Evolutionary conservation across 2,113 vertebrate genomes (phyloP).

Genomic region (Corythornis vintsioides): DNA sequence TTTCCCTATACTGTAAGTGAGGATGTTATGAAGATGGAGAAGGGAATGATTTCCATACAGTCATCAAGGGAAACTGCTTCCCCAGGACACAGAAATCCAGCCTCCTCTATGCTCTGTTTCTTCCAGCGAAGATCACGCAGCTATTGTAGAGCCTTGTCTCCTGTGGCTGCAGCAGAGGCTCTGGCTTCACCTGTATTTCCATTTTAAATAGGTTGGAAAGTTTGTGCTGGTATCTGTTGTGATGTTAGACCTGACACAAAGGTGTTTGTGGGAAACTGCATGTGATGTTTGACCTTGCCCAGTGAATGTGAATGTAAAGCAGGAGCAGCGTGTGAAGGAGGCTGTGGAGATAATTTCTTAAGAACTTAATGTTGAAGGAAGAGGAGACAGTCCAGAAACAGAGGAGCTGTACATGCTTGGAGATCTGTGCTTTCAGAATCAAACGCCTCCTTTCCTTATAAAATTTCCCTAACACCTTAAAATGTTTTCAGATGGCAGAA

Average conservation of each 20-base stretch:
- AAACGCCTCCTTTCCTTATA: background rate
- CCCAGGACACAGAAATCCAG: background rate
- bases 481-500: background rate
- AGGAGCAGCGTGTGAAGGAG: background rate
- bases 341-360: background rate
- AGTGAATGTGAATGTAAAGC: background rate
- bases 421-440: background rate
- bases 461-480: background rate
- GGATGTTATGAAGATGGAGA: background rate
- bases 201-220: background rate
- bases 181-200: background rate
- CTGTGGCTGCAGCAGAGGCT: background rate
- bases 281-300: background rate
- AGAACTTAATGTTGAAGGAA: background rate
- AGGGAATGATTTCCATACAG: background rate
- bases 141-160: rapidly evolving
- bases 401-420: background rate
- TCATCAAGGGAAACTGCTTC: background rate
- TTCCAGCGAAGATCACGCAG: background rate
- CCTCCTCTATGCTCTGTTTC: background rate
- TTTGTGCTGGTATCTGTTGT: background rate
- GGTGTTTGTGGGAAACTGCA: background rate
- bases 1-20: background rate
- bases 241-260: background rate
- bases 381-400: background rate